Evolutionary conservation across 1,140 invertebrate genomes (phyloP).

Genomic region (Diorhabda sublineata): DNA sequence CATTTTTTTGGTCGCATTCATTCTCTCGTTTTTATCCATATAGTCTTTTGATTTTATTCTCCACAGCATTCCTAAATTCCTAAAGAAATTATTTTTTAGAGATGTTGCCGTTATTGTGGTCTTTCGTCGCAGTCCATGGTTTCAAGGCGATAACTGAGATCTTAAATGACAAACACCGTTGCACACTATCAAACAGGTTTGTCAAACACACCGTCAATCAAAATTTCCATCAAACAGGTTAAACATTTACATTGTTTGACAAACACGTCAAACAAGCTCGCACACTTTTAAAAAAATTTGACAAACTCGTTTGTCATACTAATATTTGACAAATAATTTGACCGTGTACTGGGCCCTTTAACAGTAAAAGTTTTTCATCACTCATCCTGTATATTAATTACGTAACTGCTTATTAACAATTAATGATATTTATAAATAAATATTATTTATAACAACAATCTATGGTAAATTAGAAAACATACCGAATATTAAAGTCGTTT

Average conservation of each 20-base stretch:
- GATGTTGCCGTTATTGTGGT: background rate
- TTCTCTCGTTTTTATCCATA: conserved; percentile 16
- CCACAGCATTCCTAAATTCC: conserved; percentile 13
- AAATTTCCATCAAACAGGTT: conserved; percentile 11
- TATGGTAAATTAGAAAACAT: too few relatives aligned
- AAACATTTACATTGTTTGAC: conserved; percentile 7
- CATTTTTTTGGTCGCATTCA: conserved; percentile 6
- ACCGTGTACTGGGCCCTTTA: too few relatives aligned
- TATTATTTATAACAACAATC: too few relatives aligned
- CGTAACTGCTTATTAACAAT: too few relatives aligned
- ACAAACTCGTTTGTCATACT: too few relatives aligned
- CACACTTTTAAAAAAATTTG: too few relatives aligned
- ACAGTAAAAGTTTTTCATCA: too few relatives aligned
- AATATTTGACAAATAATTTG: too few relatives aligned
- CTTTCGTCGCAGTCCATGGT: conserved; percentile 9
- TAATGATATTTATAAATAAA: too few relatives aligned
- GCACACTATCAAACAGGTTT: conserved; percentile 12
- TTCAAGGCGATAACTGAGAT: conserved; percentile 7
- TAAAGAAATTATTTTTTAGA: conserved; percentile 7
- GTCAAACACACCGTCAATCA: conserved; percentile 14
- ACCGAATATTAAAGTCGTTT: too few relatives aligned
- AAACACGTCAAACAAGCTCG: too few relatives aligned
- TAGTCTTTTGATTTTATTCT: conserved; percentile 13
- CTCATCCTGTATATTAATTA: too few relatives aligned
- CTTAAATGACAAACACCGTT: conserved; percentile 12